phyloP scores from a whole-genome alignment of 2,888 invertebrate genomes.

The Meganola albula region DNA sequence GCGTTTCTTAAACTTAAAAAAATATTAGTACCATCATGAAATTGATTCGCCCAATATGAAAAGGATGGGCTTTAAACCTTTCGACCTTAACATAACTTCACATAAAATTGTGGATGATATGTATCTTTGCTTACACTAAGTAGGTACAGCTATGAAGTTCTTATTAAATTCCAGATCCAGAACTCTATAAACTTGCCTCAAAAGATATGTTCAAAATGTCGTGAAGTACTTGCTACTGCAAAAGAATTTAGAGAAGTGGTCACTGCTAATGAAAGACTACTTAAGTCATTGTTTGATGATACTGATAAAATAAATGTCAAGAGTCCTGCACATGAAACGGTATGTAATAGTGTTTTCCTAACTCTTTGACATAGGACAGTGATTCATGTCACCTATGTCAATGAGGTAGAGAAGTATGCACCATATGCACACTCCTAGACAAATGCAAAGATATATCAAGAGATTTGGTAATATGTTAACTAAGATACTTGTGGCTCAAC shows the following conservation, averaged over 20 bases:
- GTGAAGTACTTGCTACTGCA: constrained; percentile 35
- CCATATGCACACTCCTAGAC: too few relatives aligned
- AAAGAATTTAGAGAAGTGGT: constrained; percentile 37
- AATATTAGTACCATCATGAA: too few relatives aligned
- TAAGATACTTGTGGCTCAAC: too few relatives aligned
- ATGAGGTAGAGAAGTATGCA: too few relatives aligned
- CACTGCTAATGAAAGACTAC: constrained; percentile 36
- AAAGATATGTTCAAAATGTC: constrained; percentile 46
- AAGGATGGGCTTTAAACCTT: neutral
- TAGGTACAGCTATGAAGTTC: too few relatives aligned
- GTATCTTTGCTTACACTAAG: neutral
- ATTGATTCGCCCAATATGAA: too few relatives aligned
- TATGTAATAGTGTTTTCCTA: too few relatives aligned
- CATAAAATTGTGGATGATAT: neutral
- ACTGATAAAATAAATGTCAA: constrained; percentile 11
- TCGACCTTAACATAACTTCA: neutral
- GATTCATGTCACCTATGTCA: too few relatives aligned
- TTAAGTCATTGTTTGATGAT: constrained; percentile 33
- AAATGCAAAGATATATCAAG: too few relatives aligned
- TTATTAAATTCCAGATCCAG: constrained; percentile 31
- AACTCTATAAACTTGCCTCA: constrained; percentile 41
- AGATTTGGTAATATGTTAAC: too few relatives aligned
- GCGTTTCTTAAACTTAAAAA: too few relatives aligned
- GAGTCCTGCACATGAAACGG: constrained; percentile 3
- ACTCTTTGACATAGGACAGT: too few relatives aligned